phyloP scores from a whole-genome alignment of 2,797 vertebrate genomes.

The Chelmon rostratus region DNA sequence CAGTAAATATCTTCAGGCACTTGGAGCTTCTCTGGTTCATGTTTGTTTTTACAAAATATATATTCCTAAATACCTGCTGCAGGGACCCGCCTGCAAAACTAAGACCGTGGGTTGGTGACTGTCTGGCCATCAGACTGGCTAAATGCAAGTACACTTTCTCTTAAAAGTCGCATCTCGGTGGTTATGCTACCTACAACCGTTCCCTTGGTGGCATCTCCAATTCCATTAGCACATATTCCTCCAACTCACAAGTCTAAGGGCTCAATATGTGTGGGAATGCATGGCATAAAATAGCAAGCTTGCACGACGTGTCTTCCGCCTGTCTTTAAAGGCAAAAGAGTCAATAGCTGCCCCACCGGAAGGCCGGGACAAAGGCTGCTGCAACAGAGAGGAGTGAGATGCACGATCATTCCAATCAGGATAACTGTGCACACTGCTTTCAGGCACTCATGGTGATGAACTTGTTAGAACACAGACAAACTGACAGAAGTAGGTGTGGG shows the following conservation, averaged over 20 bases:
- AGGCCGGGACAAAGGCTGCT: not conserved
- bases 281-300: not conserved
- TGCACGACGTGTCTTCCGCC: not conserved
- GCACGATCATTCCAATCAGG: not conserved
- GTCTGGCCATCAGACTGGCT: not conserved
- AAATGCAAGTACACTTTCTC: not conserved
- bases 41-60: conserved; percentile 37
- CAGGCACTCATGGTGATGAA: not conserved
- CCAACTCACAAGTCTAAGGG: not conserved
- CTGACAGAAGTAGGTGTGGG: not conserved
- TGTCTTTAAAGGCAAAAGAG: not conserved
- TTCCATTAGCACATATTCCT: not conserved
- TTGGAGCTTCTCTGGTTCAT: not conserved
- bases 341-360: not conserved
- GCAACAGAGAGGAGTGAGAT: not conserved
- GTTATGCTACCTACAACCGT: not conserved
- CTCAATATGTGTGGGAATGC: not conserved
- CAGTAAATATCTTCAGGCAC: conserved; percentile 30
- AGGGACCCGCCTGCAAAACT: conserved; percentile 2
- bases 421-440: not conserved
- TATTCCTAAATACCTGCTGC: conserved; percentile 1
- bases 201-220: conserved; percentile 8
- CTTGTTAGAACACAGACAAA: not conserved
- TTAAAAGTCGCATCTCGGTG: not conserved
- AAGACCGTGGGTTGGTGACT: not conserved